Conservation (phyloP, 2,113 vertebrate genomes). For the Hydrochoerus hydrochaeris region DNA sequence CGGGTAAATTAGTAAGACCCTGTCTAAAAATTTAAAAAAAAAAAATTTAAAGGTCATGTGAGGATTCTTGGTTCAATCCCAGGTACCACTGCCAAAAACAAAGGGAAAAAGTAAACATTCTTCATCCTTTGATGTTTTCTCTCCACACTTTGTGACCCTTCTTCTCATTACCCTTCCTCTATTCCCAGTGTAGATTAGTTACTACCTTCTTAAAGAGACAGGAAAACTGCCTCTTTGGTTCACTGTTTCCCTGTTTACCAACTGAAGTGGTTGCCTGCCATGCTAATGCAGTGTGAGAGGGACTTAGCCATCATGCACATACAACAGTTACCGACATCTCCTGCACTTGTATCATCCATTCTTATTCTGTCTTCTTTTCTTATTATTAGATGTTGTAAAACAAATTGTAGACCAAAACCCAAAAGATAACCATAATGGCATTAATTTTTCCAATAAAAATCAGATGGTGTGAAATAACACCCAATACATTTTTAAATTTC, state of each 20-base stretch:
- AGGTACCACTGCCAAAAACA: not conserved
- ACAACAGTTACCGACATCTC: not conserved
- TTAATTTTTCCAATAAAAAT: not conserved
- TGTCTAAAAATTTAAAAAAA: not conserved
- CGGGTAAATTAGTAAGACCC: not conserved
- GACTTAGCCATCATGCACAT: not conserved
- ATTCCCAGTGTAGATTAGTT: not conserved
- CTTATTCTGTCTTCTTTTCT: not conserved
- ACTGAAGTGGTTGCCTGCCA: not conserved
- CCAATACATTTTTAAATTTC: not conserved
- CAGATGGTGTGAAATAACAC: not conserved
- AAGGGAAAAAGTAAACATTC: not conserved
- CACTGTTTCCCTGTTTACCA: not conserved
- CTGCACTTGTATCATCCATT: not conserved
- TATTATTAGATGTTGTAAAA: not conserved
- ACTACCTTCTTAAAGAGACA: not conserved
- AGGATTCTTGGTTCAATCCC: not conserved
- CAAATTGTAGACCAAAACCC: not conserved
- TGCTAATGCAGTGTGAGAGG: not conserved
- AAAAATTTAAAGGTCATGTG: not conserved
- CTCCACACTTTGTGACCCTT: not conserved
- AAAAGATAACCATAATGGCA: not conserved
- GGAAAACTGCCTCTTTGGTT: not conserved
- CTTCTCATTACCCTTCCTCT: not conserved
- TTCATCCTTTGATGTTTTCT: not conserved